These are phyloP conservation scores for Himantopus leucocephalus DNA, from an alignment of 2,113 vertebrate genomes.

Conservation along the genomic window DNA sequence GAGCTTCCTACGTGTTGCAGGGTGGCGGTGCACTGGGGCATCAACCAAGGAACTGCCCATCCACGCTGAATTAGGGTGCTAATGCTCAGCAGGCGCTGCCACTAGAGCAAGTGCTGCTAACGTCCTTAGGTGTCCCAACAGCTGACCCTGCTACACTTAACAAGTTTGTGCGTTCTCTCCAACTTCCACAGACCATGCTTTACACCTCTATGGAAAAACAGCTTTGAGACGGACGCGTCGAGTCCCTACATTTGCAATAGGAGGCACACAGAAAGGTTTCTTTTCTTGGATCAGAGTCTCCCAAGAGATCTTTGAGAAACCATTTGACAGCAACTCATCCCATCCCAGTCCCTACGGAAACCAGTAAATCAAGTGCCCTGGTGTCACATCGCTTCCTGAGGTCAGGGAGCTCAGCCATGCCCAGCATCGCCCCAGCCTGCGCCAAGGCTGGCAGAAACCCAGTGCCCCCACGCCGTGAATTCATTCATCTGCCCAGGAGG, in stretches of 20 bases:
- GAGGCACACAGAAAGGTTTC: neutral
- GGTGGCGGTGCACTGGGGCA: neutral
- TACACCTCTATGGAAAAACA: neutral
- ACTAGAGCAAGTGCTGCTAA: neutral
- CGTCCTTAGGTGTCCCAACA: neutral
- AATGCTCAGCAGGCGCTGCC: neutral
- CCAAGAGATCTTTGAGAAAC: neutral
- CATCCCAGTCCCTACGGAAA: neutral
- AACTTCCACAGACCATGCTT: neutral
- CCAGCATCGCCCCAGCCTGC: neutral
- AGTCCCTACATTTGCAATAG: neutral
- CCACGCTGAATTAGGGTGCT: neutral
- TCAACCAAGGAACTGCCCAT: neutral
- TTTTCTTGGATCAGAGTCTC: neutral
- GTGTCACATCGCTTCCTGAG: neutral
- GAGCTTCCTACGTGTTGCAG: neutral
- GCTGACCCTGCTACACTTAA: neutral
- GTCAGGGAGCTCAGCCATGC: neutral
- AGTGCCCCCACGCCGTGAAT: fast-evolving
- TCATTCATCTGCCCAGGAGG: neutral
- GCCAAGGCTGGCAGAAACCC: conserved; percentile 32
- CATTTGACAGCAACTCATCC: neutral
- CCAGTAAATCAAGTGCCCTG: conserved; percentile 15
- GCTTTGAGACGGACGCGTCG: neutral
- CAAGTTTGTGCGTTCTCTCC: neutral